Base-by-base conservation (phyloP, 2,113 vertebrate genomes). In the Ictalurus furcatus region DNA sequence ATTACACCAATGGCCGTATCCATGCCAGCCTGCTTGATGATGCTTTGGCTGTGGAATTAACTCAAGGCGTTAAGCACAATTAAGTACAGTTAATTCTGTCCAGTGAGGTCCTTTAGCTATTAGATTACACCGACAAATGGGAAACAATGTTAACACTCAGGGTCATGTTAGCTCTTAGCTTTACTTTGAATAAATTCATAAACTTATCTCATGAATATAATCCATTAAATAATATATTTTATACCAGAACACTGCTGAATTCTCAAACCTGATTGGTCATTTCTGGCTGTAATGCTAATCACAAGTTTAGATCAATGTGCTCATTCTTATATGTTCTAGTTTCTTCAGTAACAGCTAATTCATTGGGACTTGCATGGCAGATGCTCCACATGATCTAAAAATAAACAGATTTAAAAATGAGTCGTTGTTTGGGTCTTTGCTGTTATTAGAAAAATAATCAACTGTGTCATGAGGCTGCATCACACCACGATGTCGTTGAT, bases 1-100 rank as follows among this genome's bases (percentile, higher is more conserved):
- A 91, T 93, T 91, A 91, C 87, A 89, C 85, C 91, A 91, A 96
- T 90, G 90, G 78, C 65, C 91, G 65, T 90, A 90, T 91, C 89
- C 79, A 87, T 89, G 87, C 89, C 82, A 59, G 71, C 59, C 74
- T 88, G 85, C 87, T 84, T 85, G 88, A 88, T 90, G 88, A 89
- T 48, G 83, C 88, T 86, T 91, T 93, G 91, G 90, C 90, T 88
- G 89, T 14, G 84, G 40, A 89, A 61, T 44, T 63, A 83, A 61
- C 85, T 44, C 0, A 9, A 59, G n/a, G 61, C 91, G 8, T 52
- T 52, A 52, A 52, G 9, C 9, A 52, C 48, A 52, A 52, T 52
- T 91, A 87, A 90, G 84, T 90, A 86, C 90, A 65, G n/a, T 52
- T 9, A 56, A 17, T 56, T 2, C 25, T 59, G 71, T 86, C 78